A percentile compares a stretch with the other conserved stretches of the same genome.
phyloP scores from a whole-genome alignment of 2,888 invertebrate species.

The Dasysyrphus albostriatus region DNA sequence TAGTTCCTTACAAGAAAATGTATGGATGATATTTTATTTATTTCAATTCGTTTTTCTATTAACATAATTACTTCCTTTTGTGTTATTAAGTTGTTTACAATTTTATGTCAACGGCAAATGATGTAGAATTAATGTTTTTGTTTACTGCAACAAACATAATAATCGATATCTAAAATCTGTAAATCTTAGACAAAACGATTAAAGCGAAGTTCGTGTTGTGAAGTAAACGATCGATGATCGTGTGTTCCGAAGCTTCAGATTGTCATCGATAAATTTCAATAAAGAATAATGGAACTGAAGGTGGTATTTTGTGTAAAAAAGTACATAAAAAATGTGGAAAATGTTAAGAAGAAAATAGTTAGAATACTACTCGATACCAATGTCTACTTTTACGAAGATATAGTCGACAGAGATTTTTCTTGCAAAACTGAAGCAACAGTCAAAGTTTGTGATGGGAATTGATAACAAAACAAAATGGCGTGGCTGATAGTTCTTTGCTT shows the following conservation, averaged over 20 bases:
- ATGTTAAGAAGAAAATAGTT: neutral
- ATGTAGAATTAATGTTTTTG: conserved; percentile 10
- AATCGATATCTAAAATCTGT: neutral
- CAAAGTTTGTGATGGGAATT: too few relatives aligned
- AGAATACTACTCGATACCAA: neutral
- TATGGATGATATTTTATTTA: too few relatives aligned
- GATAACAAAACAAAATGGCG: too few relatives aligned
- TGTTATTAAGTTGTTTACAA: conserved; percentile 11
- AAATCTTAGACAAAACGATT: neutral
- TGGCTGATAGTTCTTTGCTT: too few relatives aligned
- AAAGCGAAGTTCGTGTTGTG: neutral
- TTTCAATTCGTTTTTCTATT: too few relatives aligned
- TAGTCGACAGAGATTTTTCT: too few relatives aligned
- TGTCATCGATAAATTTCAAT: conserved; percentile 12
- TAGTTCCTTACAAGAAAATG: neutral
- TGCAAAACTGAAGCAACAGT: too few relatives aligned
- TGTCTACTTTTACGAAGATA: too few relatives aligned
- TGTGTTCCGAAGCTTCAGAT: neutral
- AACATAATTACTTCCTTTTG: neutral
- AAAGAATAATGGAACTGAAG: conserved; percentile 2
- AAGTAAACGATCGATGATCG: neutral
- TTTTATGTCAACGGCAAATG: neutral
- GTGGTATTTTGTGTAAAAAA: neutral
- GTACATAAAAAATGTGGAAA: too few relatives aligned
- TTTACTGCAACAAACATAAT: neutral